These are phyloP conservation scores for Sciurus vulgaris DNA, from an alignment of 2,797 vertebrate genomes.

Conservation along the genomic window DNA sequence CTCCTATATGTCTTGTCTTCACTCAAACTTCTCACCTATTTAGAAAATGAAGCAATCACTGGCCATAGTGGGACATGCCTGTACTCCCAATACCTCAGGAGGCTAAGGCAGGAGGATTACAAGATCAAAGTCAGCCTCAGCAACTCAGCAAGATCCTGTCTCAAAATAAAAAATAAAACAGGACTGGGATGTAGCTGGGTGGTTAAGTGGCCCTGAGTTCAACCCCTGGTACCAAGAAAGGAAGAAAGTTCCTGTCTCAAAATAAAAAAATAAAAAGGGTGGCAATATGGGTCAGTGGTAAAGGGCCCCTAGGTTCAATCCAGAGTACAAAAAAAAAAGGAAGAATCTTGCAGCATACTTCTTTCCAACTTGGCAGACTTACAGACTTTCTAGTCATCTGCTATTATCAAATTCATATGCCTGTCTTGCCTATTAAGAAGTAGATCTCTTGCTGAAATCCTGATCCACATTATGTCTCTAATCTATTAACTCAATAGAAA, in stretches of 20 bases:
- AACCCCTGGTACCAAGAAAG: too few species aligned
- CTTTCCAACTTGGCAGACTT: constrained; percentile 1
- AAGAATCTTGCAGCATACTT: constrained; percentile 4
- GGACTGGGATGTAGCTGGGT: too few species aligned
- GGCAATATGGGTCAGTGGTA: neutral
- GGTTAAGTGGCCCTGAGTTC: too few species aligned
- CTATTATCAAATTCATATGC: neutral
- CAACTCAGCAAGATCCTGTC: too few species aligned
- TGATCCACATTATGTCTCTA: neutral
- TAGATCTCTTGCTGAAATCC: constrained; percentile 35
- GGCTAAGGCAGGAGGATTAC: too few species aligned
- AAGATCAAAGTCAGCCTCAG: too few species aligned
- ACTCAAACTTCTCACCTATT: neutral
- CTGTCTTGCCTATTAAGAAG: neutral
- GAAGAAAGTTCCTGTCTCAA: too few species aligned
- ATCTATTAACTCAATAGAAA: neutral
- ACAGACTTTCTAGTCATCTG: neutral
- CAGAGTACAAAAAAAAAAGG: neutral
- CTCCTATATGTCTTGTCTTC: too few species aligned
- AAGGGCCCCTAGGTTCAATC: neutral
- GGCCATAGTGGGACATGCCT: neutral
- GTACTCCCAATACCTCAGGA: too few species aligned
- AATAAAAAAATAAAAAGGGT: neutral
- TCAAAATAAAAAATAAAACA: neutral
- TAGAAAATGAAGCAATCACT: neutral